Evolutionary conservation across 2,113 vertebrate genomes (phyloP).

Genomic region (Mustela lutreola): DNA sequence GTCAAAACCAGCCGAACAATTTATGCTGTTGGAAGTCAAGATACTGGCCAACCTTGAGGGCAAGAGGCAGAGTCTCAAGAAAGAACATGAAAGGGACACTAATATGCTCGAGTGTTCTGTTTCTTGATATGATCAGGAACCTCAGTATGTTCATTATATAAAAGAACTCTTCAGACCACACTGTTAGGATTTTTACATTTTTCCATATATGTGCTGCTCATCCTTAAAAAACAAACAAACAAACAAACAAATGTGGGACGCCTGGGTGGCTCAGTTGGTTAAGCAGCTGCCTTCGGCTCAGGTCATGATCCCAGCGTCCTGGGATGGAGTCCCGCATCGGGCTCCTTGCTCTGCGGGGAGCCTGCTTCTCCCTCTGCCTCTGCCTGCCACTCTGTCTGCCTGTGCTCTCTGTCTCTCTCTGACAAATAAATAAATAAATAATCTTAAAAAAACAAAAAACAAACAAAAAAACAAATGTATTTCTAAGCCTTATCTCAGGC

Average conservation of each 20-base stretch:
- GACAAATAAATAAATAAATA: no score
- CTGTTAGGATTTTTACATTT: neutral
- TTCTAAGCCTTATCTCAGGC: neutral
- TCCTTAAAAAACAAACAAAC: neutral
- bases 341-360: no score
- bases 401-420: no score
- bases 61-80: neutral
- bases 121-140: conserved; percentile 1
- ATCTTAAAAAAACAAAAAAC: no score
- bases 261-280: no score
- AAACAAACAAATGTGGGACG: no score
- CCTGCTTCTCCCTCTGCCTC: no score
- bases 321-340: no score
- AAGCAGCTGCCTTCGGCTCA: no score
- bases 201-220: neutral
- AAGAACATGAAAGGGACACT: neutral
- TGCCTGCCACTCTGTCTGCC: no score
- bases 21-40: neutral
- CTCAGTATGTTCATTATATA: neutral
- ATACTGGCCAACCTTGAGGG: neutral
- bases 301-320: no score
- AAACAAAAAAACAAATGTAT: neutral
- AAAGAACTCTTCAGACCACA: neutral
- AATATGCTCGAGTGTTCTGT: neutral
- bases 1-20: neutral